Percentiles rank a stretch among this genome's conserved stretches.
phyloP scores from a whole-genome alignment of 2,113 vertebrate genomes.

The Talpa occidentalis region DNA sequence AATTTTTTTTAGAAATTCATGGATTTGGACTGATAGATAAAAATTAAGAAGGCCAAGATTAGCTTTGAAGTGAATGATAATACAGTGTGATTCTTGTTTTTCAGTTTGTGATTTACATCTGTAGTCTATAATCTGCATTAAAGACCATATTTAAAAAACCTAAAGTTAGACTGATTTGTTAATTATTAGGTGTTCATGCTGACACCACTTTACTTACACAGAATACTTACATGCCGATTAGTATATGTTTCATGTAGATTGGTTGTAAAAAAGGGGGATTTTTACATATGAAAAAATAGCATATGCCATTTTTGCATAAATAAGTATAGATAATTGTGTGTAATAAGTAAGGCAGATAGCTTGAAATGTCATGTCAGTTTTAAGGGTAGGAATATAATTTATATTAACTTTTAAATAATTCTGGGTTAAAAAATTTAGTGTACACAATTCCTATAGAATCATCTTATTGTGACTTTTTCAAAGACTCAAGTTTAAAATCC shows the following conservation, averaged over 20 bases:
- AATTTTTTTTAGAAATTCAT: background rate
- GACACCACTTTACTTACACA: background rate
- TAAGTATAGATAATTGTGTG: background rate
- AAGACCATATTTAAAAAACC: background rate
- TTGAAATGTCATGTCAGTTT: slow-evolving; percentile 74
- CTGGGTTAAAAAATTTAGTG: slow-evolving; percentile 75
- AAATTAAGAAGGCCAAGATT: background rate
- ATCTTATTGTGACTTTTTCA: background rate
- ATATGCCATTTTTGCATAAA: slow-evolving; percentile 7
- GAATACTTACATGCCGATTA: background rate
- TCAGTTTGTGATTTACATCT: slow-evolving; percentile 1
- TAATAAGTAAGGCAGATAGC: slow-evolving; percentile 76
- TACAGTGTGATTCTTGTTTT: background rate
- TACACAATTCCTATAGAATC: background rate
- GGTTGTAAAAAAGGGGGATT: slow-evolving; percentile 23
- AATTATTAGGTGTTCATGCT: slow-evolving; percentile 10
- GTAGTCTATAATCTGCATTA: slow-evolving; percentile 21
- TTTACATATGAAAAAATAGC: slow-evolving; percentile 33
- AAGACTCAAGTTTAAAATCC: slow-evolving; percentile 27
- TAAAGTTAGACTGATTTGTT: slow-evolving; percentile 2
- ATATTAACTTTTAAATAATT: slow-evolving; percentile 64
- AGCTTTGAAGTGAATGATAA: background rate
- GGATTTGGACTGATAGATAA: slow-evolving; percentile 13
- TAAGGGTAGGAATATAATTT: slow-evolving; percentile 81
- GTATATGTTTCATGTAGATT: background rate